Evolutionary conservation across 2,113 vertebrate species (phyloP).

Genomic region (Gavia stellata): DNA sequence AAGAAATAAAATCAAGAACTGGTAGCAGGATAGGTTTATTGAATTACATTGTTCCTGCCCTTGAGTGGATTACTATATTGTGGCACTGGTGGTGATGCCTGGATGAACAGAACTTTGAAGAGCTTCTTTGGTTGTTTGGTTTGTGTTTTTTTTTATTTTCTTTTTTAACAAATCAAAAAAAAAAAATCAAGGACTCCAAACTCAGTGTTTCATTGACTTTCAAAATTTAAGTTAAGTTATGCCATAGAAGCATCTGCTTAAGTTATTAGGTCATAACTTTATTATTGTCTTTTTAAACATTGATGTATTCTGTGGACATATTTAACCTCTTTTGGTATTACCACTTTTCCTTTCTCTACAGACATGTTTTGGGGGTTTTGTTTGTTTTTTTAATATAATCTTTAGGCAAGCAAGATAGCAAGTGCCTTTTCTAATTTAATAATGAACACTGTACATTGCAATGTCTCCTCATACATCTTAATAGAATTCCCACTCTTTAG

Average conservation of each 20-base stretch:
- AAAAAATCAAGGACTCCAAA: neutral
- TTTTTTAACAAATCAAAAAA: neutral
- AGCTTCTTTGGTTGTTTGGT: neutral
- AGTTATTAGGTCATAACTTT: neutral
- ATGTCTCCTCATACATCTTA: neutral
- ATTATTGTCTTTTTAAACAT: neutral
- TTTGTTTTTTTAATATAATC: neutral
- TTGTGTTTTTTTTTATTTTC: neutral
- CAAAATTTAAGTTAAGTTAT: neutral
- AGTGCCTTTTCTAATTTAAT: constrained; percentile 59
- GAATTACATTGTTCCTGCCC: neutral
- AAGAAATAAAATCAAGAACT: neutral
- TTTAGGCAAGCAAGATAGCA: constrained; percentile 9
- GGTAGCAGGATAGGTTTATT: neutral
- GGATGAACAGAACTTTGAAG: neutral
- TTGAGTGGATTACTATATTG: neutral
- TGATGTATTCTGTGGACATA: neutral
- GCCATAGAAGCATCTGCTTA: neutral
- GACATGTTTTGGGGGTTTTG: neutral
- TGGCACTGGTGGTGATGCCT: neutral
- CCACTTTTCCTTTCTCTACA: neutral
- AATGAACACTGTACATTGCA: neutral
- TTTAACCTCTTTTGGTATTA: neutral
- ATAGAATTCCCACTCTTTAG: neutral
- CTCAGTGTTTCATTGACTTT: neutral